Evolutionary conservation across 2,888 invertebrate genomes (phyloP).

Genomic region (Latrodectus hesperus): DNA sequence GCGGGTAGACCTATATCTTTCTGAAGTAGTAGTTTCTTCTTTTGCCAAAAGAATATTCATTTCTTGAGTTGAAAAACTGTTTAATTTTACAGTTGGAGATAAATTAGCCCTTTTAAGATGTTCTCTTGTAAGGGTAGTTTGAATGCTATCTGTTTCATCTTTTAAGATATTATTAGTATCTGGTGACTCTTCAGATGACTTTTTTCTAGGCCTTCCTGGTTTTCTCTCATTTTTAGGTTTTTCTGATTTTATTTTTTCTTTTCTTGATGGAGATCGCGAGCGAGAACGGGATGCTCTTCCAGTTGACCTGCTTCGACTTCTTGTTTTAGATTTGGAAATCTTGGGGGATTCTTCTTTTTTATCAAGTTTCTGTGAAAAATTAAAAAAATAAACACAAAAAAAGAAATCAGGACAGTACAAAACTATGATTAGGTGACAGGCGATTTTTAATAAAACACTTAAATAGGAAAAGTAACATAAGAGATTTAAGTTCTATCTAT

Average conservation of each 20-base stretch:
- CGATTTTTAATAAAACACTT: no score
- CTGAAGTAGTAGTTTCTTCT: slow-evolving; percentile 10
- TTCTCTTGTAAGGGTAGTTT: slow-evolving; percentile 33
- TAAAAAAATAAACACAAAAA: no score
- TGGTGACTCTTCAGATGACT: neutral
- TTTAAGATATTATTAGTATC: slow-evolving; percentile 15
- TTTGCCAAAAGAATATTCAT: neutral
- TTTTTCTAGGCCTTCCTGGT: slow-evolving; percentile 1
- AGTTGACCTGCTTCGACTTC: slow-evolving; percentile 41
- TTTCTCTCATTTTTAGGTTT: slow-evolving; percentile 9
- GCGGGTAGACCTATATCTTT: slow-evolving; percentile 22
- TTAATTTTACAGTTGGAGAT: neutral
- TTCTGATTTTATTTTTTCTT: neutral
- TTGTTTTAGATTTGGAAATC: slow-evolving; percentile 5
- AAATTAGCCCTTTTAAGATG: slow-evolving; percentile 8
- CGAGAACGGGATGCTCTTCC: slow-evolving; percentile 22
- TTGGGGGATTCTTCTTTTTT: slow-evolving; percentile 20
- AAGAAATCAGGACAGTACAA: neutral
- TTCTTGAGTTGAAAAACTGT: slow-evolving; percentile 23
- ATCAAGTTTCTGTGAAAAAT: neutral
- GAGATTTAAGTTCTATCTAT: no score
- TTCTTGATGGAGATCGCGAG: slow-evolving; percentile 45
- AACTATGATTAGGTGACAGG: no score
- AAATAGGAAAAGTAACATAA: no score
- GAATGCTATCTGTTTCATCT: slow-evolving; percentile 25